These are phyloP conservation scores for Noturus placidus DNA, from an alignment of 2,113 vertebrate species.

Conservation along the genomic window DNA sequence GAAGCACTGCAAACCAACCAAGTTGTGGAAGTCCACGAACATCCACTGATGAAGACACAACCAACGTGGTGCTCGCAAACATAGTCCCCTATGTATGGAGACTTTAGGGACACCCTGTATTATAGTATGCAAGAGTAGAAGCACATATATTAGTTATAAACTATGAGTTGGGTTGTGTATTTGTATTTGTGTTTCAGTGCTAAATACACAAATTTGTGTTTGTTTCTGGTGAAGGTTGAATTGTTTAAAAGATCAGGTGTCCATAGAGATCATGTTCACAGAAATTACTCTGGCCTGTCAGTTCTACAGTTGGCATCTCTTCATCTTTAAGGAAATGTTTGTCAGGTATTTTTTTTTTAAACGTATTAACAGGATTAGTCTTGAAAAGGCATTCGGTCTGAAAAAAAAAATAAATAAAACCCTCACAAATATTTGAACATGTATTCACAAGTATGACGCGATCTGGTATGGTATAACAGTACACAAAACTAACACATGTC, in stretches of 20 bases:
- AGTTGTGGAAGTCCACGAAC: too few species aligned
- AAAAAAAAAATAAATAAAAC: slow-evolving; percentile 9
- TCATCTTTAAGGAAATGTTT: background rate
- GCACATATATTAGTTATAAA: background rate
- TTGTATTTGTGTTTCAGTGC: background rate
- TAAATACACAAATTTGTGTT: background rate
- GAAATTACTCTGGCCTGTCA: background rate
- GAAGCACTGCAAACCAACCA: too few species aligned
- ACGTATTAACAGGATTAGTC: background rate
- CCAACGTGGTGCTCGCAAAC: too few species aligned
- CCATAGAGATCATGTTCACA: background rate
- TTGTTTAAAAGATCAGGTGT: background rate
- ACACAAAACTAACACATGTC: slow-evolving; percentile 65
- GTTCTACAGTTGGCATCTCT: slow-evolving; percentile 2
- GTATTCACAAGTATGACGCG: slow-evolving; percentile 40
- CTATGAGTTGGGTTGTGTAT: background rate
- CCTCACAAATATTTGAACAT: slow-evolving; percentile 1
- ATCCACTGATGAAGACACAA: too few species aligned
- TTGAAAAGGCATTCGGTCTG: slow-evolving; percentile 39
- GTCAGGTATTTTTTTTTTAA: background rate
- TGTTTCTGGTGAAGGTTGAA: background rate
- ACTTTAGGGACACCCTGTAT: too few species aligned
- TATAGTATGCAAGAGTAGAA: background rate
- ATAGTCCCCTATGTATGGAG: too few species aligned
- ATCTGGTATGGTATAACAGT: slow-evolving; percentile 41